phyloP scores from a whole-genome alignment of 2,888 invertebrate species.

The Dorcus hopei region DNA sequence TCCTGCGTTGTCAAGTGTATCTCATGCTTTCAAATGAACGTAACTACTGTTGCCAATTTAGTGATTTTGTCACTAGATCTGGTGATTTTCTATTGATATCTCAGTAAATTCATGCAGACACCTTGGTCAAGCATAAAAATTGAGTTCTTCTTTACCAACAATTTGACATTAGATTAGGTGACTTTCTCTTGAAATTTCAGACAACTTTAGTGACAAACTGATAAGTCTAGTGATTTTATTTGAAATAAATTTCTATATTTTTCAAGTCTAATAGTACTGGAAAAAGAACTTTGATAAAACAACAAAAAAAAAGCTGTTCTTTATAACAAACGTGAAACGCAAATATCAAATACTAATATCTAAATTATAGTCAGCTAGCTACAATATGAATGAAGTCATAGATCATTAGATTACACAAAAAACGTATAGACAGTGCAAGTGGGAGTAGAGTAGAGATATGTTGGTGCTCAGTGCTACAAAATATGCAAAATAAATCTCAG shows the following conservation, averaged over 20 bases:
- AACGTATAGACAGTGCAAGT: slow-evolving; percentile 36
- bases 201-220: too few relatives aligned
- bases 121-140: too few relatives aligned
- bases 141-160: too few relatives aligned
- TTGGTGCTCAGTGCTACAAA: slow-evolving; percentile 47
- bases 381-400: background rate
- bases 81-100: too few relatives aligned
- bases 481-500: slow-evolving; percentile 21
- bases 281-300: background rate
- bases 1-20: too few relatives aligned
- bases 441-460: slow-evolving; percentile 45
- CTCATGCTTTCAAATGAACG: too few relatives aligned
- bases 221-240: too few relatives aligned
- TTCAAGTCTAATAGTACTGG: background rate
- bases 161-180: too few relatives aligned
- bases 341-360: background rate
- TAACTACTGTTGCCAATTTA: too few relatives aligned
- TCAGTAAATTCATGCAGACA: too few relatives aligned
- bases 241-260: background rate
- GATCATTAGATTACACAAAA: background rate
- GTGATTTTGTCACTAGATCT: too few relatives aligned
- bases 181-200: too few relatives aligned
- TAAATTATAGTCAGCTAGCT: background rate
- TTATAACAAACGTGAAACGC: background rate
- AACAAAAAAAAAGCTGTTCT: background rate